Evolutionary conservation across 2,113 vertebrate species (phyloP).

Genomic region (Cryptomyrus ogoouensis): DNA sequence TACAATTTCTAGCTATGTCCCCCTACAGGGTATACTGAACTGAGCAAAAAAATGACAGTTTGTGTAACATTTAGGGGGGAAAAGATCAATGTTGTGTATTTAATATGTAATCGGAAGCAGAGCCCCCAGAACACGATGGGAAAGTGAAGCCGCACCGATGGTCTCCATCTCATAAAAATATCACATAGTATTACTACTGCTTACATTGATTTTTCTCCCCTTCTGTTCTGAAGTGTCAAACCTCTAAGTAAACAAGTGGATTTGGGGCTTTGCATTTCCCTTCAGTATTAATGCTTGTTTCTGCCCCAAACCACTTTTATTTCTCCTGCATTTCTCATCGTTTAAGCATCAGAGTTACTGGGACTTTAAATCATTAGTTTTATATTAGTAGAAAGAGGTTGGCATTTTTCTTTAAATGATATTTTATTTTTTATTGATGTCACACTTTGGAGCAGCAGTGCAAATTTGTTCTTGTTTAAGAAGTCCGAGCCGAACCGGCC

Average conservation of each 20-base stretch:
- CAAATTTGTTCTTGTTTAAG: neutral
- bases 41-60: neutral
- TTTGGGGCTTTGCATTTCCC: neutral
- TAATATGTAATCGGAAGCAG: neutral
- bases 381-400: neutral
- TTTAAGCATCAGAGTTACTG: neutral
- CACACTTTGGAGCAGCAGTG: neutral
- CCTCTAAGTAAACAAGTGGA: neutral
- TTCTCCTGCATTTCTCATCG: neutral
- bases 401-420: neutral
- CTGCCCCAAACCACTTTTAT: neutral
- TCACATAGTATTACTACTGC: neutral
- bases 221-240: neutral
- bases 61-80: neutral
- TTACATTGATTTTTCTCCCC: neutral
- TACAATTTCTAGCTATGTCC: neutral
- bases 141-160: neutral
- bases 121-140: neutral
- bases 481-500: neutral
- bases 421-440: neutral
- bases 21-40: neutral
- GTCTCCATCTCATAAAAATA: neutral
- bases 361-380: neutral
- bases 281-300: neutral
- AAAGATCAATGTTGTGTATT: constrained; percentile 11